Conservation (phyloP, 2,888 invertebrate genomes). For the Xestia rhomboidea region DNA sequence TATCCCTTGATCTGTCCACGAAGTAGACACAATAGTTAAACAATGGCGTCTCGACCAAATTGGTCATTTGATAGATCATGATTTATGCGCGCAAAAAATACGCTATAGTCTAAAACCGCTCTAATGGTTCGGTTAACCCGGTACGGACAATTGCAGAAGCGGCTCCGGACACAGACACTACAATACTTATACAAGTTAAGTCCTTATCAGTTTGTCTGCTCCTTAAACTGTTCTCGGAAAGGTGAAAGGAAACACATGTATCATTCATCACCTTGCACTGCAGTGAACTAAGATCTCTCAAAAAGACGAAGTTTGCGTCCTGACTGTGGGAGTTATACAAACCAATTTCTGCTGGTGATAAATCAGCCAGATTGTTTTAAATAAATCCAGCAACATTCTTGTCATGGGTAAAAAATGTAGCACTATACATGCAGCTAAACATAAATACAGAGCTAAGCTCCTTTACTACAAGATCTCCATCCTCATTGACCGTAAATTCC, state of each 20-base stretch:
- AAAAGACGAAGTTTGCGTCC: background rate
- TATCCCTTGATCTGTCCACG: too few relatives aligned
- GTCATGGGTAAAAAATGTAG: slow-evolving; percentile 1
- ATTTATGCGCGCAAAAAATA: background rate
- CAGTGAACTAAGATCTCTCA: background rate
- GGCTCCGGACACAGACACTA: background rate
- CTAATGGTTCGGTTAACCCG: background rate
- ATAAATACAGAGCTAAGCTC: slow-evolving; percentile 8
- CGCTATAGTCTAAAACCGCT: background rate
- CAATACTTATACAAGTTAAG: background rate
- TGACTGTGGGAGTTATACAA: background rate
- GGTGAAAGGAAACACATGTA: background rate
- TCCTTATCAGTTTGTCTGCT: background rate
- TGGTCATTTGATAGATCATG: too few relatives aligned
- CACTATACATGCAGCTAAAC: background rate
- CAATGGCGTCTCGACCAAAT: too few relatives aligned
- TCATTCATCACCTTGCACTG: background rate
- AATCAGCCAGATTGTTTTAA: background rate
- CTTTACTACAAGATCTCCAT: background rate
- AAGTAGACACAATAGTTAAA: too few relatives aligned
- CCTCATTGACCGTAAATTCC: slow-evolving; percentile 61
- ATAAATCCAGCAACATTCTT: background rate
- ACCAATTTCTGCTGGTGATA: background rate
- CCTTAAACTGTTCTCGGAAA: background rate
- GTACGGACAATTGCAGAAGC: background rate